phyloP scores from a whole-genome alignment of 23 tunicate species.

The Trididemnum nubilum region DNA sequence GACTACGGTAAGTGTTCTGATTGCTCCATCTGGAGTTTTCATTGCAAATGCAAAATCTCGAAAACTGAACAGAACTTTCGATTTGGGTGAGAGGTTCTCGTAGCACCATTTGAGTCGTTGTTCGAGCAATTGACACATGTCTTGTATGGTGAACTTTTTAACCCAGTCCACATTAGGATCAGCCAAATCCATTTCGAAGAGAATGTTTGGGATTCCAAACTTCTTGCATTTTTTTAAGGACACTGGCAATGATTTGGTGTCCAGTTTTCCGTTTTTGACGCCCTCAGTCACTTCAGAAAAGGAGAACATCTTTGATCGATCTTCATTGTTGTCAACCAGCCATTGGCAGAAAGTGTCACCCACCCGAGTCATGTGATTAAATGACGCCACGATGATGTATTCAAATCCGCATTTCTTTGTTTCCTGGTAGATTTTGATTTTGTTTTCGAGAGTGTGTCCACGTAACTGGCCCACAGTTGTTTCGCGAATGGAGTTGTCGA shows the following conservation, averaged over 20 bases:
- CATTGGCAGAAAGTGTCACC: constrained; percentile 41
- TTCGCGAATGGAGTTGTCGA: constrained; percentile 40
- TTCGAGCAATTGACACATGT: constrained; percentile 26
- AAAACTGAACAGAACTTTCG: constrained; percentile 16
- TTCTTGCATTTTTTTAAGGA: constrained; percentile 19
- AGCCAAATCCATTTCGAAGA: constrained; percentile 34
- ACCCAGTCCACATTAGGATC: constrained; percentile 31
- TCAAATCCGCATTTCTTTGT: constrained; percentile 32
- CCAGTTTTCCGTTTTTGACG: constrained; percentile 1
- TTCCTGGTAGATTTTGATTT: constrained; percentile 32
- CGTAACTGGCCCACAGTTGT: constrained; percentile 39
- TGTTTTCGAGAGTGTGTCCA: constrained; percentile 44
- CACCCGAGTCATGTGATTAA: constrained; percentile 32
- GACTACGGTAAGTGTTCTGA: neutral
- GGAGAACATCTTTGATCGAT: constrained; percentile 18
- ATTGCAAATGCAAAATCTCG: constrained; percentile 38
- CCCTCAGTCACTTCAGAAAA: constrained; percentile 30
- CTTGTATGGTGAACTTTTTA: constrained; percentile 21
- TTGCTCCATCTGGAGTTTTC: constrained; percentile 22
- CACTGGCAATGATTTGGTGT: constrained; percentile 11
- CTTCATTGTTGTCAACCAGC: constrained; percentile 27
- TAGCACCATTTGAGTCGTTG: constrained; percentile 28
- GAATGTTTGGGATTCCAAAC: constrained; percentile 24
- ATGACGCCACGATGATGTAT: constrained; percentile 20
- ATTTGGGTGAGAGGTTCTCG: constrained; percentile 15